Base-by-base conservation (phyloP, 2,113 vertebrate species). In the Corythornis madagascariensis region DNA sequence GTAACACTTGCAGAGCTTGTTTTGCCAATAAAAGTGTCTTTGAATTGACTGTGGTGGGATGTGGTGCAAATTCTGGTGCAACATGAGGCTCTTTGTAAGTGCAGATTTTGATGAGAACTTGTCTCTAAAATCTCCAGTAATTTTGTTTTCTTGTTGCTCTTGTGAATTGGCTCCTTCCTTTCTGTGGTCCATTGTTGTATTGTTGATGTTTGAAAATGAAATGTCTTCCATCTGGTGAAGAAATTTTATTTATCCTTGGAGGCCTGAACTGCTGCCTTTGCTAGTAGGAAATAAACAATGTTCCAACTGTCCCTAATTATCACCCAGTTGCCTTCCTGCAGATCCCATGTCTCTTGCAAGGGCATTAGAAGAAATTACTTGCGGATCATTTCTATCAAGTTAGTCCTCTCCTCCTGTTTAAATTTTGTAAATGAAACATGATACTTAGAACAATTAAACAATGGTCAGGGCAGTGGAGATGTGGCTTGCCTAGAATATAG, bases 11-110 rank as follows among this genome's bases (percentile, higher is more conserved):
- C 65, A 74, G 87, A 95, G 52, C 69, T 96, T 89, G 82, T 94
- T 91, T 83, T 96, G 89, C 91, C 95, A 95, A 91, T 80, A 87
- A 75, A 79, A 93, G 67, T 86, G 45, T 83, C 87, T 94, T 89
- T 91, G 87, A 93, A 86, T 95, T 93, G 60, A 52, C 47, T 92
- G 89, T 89, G 60, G 56, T 95, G 94, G 85, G 82, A 94, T 93
- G 84, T 73, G n/a, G 69, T 89, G 40, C 1, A 7, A 86, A 61
- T 91, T 95, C 71, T 92, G 64, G 89, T 92, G 75, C 84, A 83
- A 79, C 33, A n/a, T n/a, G 33, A 83, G 52, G 75, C 29, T 91
- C 78, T 89, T 88, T 67, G 60, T 81, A 85, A 92, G 82, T 47
- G 64, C 33, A 64, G 48, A 86, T 91, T 95, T 95, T 74, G 60